Evolutionary conservation across 2,888 invertebrate species (phyloP).

Genomic region (Patella depressa): DNA sequence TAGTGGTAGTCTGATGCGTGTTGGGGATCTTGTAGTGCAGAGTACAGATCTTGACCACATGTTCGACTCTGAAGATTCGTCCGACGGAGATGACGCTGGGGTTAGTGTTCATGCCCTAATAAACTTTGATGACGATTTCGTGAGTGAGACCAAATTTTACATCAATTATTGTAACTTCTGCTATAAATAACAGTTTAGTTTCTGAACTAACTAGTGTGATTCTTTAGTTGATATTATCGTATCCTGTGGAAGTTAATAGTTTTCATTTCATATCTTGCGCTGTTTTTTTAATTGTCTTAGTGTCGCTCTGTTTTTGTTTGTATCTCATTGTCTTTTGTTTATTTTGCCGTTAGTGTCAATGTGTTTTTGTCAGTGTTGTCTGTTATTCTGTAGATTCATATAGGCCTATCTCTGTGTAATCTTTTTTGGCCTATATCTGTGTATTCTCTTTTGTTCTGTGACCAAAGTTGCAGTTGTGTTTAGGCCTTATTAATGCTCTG

Average conservation of each 20-base stretch:
- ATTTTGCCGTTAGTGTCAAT: no score
- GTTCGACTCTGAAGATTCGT: conserved; percentile 89
- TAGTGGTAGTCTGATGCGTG: conserved; percentile 61
- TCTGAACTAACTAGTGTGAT: not conserved
- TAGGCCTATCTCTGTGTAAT: not conserved
- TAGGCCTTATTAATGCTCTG: no score
- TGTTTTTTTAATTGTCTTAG: conserved; percentile 8
- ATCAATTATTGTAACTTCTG: conserved; percentile 4
- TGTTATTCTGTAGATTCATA: not conserved
- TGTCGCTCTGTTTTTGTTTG: no score
- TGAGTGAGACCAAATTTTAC: conserved; percentile 8
- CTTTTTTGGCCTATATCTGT: no score
- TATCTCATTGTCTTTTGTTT: no score
- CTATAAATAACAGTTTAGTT: conserved; percentile 5
- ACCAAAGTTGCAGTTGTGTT: no score
- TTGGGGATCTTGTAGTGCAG: conserved; percentile 81
- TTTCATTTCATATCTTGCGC: not conserved
- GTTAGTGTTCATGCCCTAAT: conserved; percentile 74
- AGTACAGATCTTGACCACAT: conserved; percentile 91
- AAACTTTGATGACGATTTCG: not conserved
- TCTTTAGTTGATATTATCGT: not conserved
- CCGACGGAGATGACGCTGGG: conserved; percentile 88
- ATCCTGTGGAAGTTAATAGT: not conserved
- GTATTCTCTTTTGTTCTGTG: no score
- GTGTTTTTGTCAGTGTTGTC: no score